Base-by-base conservation (phyloP, 2,888 invertebrate species). In the Parapristionchus giblindavisi region DNA sequence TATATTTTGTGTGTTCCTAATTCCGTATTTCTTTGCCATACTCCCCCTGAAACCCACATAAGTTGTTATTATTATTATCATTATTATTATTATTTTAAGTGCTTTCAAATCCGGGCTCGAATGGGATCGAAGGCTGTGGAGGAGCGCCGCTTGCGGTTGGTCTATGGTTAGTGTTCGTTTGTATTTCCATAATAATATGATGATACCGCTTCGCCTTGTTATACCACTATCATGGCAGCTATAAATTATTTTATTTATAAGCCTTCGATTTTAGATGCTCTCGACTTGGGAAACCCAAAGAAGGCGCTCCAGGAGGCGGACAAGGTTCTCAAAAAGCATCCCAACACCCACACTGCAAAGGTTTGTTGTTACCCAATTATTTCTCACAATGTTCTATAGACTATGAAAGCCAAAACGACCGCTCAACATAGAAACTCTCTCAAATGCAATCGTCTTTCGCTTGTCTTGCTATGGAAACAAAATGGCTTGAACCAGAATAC, bases 271-370 rank as follows among this genome's bases (percentile, higher is more conserved):
- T 43, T 66, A 84, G 84, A 84, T 71, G 77, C 79, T 3, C 71
- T 99, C 87, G 98, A 98, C 89, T 93, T 92, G 90, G 95, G 95
- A 21, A 96, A 96, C 89, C 94, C 96, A 90, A 97, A 96, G 88
- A 96, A 96, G 89, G 97, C 97, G 0, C 91, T 98, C 60, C 95
- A 97, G 89, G 97, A 98, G 90, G 94, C 95, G 21, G 97, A 98
- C 81, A 96, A 96, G 89, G 93, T 98, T 72, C 91, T 98, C 75
- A 95, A 94, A 89, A 98, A 98, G 89, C 94, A 94, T 87, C 94
- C 95, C 79, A 91, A 92, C 80, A 91, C 95, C 80, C 93, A 93
- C 82, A 94, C 96, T 89, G 96, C 95, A 27, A 93, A 94, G 89
- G 91, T 91, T 52, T 24, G 60, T n/a, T 63, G 38, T 6, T n/a